Percentiles rank a stretch among this genome's conserved stretches.
phyloP scores from a whole-genome alignment of 2,888 invertebrate species.

The Watsonalla binaria region DNA sequence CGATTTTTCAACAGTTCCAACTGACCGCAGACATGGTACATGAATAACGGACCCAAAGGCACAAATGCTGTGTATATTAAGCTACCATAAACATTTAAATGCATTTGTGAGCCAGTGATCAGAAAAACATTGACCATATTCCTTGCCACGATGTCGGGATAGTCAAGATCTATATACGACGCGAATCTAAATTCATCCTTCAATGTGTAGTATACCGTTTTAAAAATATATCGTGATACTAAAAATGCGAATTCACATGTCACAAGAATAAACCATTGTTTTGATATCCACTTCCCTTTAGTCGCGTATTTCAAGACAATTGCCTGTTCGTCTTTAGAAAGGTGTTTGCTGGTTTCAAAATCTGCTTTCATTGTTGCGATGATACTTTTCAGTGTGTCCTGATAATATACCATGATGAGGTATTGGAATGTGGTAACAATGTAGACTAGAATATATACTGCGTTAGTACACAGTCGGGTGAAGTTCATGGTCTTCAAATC shows the following conservation, averaged over 20 bases:
- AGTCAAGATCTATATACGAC: no score
- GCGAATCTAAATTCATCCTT: no score
- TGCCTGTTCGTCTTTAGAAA: slow-evolving; percentile 19
- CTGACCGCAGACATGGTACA: no score
- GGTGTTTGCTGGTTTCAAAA: slow-evolving; percentile 17
- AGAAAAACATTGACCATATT: no score
- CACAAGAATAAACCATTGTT: slow-evolving; percentile 28
- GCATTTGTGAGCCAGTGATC: no score
- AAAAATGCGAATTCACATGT: fast-evolving
- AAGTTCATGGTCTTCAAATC: slow-evolving; percentile 19
- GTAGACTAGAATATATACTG: slow-evolving; percentile 10
- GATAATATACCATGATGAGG: slow-evolving; percentile 23
- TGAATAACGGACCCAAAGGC: no score
- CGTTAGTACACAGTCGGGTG: slow-evolving; percentile 20
- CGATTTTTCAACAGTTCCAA: no score
- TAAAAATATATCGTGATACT: slow-evolving; percentile 15
- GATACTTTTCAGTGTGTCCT: slow-evolving; percentile 18
- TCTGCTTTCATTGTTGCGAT: slow-evolving; percentile 32
- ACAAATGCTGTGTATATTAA: no score
- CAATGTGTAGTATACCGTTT: slow-evolving; percentile 18
- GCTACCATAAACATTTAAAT: no score
- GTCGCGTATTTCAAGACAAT: slow-evolving; percentile 25
- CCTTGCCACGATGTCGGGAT: no score
- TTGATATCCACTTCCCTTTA: slow-evolving; percentile 24
- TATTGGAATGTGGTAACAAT: slow-evolving; percentile 10